Base-by-base conservation (phyloP, 2,797 vertebrate species). In the Pseudopleuronectes americanus region DNA sequence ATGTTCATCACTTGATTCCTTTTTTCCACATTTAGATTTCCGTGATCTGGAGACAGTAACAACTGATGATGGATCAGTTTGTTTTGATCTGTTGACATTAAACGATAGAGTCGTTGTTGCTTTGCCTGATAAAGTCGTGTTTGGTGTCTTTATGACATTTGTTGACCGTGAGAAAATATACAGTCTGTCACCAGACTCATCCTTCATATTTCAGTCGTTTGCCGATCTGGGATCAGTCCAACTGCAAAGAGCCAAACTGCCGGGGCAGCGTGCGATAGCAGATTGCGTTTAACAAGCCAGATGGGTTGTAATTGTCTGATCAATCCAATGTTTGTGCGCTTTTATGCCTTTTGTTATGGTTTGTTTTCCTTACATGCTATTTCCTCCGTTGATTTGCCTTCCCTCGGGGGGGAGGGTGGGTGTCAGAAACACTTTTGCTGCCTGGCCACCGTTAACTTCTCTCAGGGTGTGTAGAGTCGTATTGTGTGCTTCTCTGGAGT, bases 201-300 rank as follows among this genome's bases (percentile, higher is more conserved):
- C 60, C 47, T 71, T 59, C 36, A 65, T 24, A 68, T 72, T 69
- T 57, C 41, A 51, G 59, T 61, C 47, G 41, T 76, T 47, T 38
- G 77, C 71, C 77, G 81, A 57, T 84, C 85, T 88, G 81, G 71
- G 76, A 88, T 49, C 74, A 69, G 67, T 74, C 79, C 80, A 67
- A 84, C 76, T 70, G 89, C 72, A 72, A 73, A 77, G 60, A 76
- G 28, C 77, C 65, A 71, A 69, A 57, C 66, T 69, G 87, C 84
- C 72, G 83, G 83, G 90, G 91, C 89, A 91, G 92, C 80, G 88
- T 92, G 87, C 84, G 93, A 92, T 93, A 96, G 92, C 97, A 98
- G 97, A 96, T 97, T 97, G 97, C 92, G 90, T 96, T 98, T 99
- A 98, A 99, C 96, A 96, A 96, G 95, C 97, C 97, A 98, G 97